These are phyloP conservation scores for Calvadosia cruxmelitensis DNA, from an alignment of 30 jellyfish, hydroid and myxozoan genomes.

Conservation along the genomic window DNA sequence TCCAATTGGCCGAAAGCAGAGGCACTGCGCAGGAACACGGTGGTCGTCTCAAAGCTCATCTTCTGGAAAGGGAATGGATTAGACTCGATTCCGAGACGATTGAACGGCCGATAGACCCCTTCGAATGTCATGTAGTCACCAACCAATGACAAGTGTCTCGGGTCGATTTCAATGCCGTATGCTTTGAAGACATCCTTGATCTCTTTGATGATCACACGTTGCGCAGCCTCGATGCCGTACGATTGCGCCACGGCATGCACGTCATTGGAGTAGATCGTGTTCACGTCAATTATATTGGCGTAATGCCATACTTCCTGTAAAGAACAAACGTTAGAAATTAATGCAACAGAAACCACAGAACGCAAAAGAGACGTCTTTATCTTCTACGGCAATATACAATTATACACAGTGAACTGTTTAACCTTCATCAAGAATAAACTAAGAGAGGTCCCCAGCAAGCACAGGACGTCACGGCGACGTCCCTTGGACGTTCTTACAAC, in stretches of 20 bases:
- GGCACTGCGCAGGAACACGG: slow-evolving; percentile 68
- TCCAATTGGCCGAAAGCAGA: slow-evolving; percentile 87
- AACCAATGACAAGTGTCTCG: slow-evolving; percentile 86
- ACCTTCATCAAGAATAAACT: too few species aligned
- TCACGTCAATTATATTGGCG: slow-evolving; percentile 53
- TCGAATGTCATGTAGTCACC: slow-evolving; percentile 99
- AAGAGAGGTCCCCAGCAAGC: too few species aligned
- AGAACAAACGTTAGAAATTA: too few species aligned
- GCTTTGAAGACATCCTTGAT: slow-evolving; percentile 83
- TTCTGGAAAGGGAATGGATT: slow-evolving; percentile 92
- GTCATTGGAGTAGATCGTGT: slow-evolving; percentile 65
- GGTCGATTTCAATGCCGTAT: slow-evolving; percentile 84
- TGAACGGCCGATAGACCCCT: slow-evolving; percentile 86
- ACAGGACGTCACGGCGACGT: too few species aligned
- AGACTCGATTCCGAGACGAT: slow-evolving; percentile 76
- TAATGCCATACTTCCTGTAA: slow-evolving; percentile 75
- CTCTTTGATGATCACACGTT: slow-evolving; percentile 66
- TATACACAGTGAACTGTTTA: too few species aligned
- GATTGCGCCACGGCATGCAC: slow-evolving; percentile 80
- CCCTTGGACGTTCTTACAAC: too few species aligned
- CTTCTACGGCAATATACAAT: too few species aligned
- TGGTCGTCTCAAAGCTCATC: slow-evolving; percentile 96
- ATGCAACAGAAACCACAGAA: too few species aligned
- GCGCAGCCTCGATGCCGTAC: slow-evolving; percentile 96
- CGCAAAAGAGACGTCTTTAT: too few species aligned